Conservation (phyloP, 2,113 vertebrate genomes). For the Rhinolophus sinicus region DNA sequence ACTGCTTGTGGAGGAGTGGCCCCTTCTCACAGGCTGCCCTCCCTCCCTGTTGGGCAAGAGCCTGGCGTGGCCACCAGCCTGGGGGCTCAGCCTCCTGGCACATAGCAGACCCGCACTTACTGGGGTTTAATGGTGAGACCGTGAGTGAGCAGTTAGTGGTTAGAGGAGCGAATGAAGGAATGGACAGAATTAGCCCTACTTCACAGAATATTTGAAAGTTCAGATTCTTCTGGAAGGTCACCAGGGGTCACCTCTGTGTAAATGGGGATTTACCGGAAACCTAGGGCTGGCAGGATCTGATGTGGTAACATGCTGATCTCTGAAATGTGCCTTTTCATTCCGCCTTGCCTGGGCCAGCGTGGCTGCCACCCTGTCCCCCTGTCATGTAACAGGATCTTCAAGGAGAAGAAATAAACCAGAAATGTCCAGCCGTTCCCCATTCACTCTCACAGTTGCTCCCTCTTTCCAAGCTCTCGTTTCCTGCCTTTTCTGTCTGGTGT, state of each 20-base stretch:
- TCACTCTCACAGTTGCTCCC: neutral
- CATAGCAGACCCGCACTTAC: neutral
- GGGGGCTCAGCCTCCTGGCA: too few species aligned
- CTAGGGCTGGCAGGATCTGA: neutral
- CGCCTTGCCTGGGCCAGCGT: too few species aligned
- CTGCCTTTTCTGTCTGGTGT: neutral
- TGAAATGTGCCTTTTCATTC: too few species aligned
- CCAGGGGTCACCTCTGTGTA: fast-evolving
- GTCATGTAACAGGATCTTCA: neutral
- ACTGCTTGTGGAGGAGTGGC: neutral
- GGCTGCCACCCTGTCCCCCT: too few species aligned
- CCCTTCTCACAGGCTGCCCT: too few species aligned
- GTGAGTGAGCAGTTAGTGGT: too few species aligned
- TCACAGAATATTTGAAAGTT: neutral
- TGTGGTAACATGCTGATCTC: too few species aligned
- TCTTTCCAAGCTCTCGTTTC: neutral
- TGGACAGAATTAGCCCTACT: neutral
- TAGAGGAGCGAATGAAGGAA: too few species aligned
- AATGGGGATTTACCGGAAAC: neutral
- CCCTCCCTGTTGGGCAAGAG: too few species aligned
- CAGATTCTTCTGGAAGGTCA: neutral
- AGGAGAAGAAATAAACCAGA: neutral
- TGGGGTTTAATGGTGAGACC: too few species aligned
- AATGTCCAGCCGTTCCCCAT: too few species aligned
- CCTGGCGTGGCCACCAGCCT: neutral